Conservation (phyloP, 2,113 vertebrate species). For the Myodes glareolus region DNA sequence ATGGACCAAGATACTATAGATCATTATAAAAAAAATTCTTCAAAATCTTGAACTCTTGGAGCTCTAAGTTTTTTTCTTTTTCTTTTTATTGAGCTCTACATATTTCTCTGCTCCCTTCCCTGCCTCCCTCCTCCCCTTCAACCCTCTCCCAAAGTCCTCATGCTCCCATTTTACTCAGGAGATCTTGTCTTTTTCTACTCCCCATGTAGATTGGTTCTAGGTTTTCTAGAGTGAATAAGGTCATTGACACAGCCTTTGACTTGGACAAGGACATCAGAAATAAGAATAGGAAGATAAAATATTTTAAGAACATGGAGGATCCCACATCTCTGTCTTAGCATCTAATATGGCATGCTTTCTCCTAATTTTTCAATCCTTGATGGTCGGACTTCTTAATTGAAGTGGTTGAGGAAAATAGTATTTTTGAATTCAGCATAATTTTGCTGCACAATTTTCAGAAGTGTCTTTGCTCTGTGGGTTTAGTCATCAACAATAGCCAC, state of each 20-base stretch:
- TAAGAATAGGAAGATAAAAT: background rate
- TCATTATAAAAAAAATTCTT: background rate
- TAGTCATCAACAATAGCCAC: background rate
- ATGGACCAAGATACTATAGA: background rate
- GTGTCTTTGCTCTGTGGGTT: background rate
- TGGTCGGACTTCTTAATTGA: constrained; percentile 3
- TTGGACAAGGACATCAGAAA: constrained; percentile 44
- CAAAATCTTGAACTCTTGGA: background rate
- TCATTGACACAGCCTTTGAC: background rate
- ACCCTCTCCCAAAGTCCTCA: no score
- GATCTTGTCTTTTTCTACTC: no score
- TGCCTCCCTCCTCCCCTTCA: no score
- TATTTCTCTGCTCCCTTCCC: no score
- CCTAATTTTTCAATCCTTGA: background rate
- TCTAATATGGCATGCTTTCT: background rate
- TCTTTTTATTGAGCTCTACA: no score
- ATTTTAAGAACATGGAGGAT: background rate
- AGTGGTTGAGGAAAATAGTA: background rate
- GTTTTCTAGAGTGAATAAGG: constrained; percentile 10
- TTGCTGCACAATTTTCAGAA: background rate
- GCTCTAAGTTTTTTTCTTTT: background rate
- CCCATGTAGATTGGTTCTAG: background rate
- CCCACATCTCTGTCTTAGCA: background rate
- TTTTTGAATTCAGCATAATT: background rate
- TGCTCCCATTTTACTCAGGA: no score